Base-by-base conservation (phyloP, 2,113 vertebrate genomes). In the Leptosomus discolor region DNA sequence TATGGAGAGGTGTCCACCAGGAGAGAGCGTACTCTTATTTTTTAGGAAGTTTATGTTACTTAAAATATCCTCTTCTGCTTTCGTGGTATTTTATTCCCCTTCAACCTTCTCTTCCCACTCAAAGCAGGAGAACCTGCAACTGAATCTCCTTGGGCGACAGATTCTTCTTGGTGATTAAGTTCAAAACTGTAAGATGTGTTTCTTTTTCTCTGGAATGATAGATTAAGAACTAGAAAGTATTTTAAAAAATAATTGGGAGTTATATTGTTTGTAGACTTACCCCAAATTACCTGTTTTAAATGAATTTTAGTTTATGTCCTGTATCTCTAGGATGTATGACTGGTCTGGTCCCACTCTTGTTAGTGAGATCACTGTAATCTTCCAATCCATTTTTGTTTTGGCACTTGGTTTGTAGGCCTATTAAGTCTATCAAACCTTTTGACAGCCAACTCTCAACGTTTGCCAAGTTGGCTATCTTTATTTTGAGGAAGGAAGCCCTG, bases 91-190 rank as follows among this genome's bases (percentile, higher is more conserved):
- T 67, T 50, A 32, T 70, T 75, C 90, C 17, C 22, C 57, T 88
- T 82, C 39, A 69, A 26, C 11, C 18, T 41, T 53, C 27, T 7
- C 4, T 82, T 77, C 30, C 18, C 17, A 36, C 12, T 77, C 19
- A 69, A 75, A 69, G 41, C 9, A 51, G 36, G 15, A 41, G 2
- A 69, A 51, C 5, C 21, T 5, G 1, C 53, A 64, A 6, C 11
- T n/a, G 24, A 57, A 67, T 3, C 4, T 39, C 8, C 34, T 41
- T 73, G 16, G 4, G 15, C 0, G 0, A 10, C 6, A 8, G 4
- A 71, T 56, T 65, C 9, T 63, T 43, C 20, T 41, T 63, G 9
- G 36, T 48, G 43, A 15, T 51, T 43, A 58, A n/a, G 3, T 48
- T 83, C 12, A 75, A 79, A 92, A 24, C 15, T 43, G 8, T 37